Base-by-base conservation (phyloP, 2,888 invertebrate genomes). In the Nemotelus pantherinus region DNA sequence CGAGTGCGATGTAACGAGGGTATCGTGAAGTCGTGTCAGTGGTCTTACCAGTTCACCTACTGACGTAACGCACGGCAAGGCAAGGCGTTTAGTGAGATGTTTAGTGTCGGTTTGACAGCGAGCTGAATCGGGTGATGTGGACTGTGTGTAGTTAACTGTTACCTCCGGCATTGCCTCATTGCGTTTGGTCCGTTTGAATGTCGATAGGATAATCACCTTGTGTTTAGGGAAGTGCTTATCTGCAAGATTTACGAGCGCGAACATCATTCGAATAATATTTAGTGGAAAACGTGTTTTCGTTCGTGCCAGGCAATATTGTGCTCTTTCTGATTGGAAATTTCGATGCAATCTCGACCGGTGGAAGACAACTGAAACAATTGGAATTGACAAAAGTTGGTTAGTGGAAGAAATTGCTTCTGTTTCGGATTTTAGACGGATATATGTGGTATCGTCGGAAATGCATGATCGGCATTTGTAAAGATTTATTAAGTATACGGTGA, bases 61-160 rank as follows among this genome's bases (percentile, higher is more conserved):
- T 74, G 74, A 74, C 74, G 74, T 74, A 74, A 74, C 63, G 45
- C 74, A 50, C 63, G 47, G 60, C 70, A 55, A 74, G 63, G 74
- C 70, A 55, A 74, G 63, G 74, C 74, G 63, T 74, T 74, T 74
- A 74, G 60, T 74, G 63, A 74, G 74, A 60, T 74, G 78, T 79
- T 82, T 82, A 82, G 82, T 82, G 81, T 82, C 81, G 81, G 81
- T 81, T 82, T 81, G 82, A 82, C 82, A 82, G 81, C 81, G 82
- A 80, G 79, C 78, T 78, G 70, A 80, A 78, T 79, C 81, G 82
- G 81, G 81, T 81, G 80, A 80, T 72, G 76, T 44, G 55, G 75
- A 64, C 64, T 48, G 55, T 77, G 58, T 64, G 67, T 43, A 68
- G 67, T 77, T 77, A 44, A 39, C 58, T 65, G 65, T 55, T 55